Evolutionary conservation across 2,888 invertebrate genomes (phyloP).

Genomic region (Eumacrocentrus americanus): DNA sequence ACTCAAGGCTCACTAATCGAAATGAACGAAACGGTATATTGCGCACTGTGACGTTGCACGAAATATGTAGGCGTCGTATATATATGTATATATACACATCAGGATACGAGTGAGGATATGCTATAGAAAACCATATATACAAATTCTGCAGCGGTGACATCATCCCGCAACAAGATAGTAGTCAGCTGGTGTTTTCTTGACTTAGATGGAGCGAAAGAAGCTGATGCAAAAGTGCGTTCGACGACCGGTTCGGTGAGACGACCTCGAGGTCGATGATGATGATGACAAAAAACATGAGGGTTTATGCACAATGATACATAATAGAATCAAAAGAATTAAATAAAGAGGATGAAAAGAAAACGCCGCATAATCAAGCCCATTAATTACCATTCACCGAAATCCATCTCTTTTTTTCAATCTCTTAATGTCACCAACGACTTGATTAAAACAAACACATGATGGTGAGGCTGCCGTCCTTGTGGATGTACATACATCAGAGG

Average conservation of each 20-base stretch:
- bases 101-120: slow-evolving; percentile 3
- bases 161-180: too few relatives aligned
- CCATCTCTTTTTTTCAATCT: neutral
- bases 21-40: neutral
- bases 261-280: slow-evolving; percentile 36
- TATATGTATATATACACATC: neutral
- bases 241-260: slow-evolving; percentile 35
- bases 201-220: slow-evolving; percentile 61
- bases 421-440: neutral
- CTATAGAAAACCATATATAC: slow-evolving; percentile 22
- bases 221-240: slow-evolving; percentile 44
- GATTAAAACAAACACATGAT: neutral
- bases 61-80: neutral
- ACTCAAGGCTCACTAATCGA: slow-evolving; percentile 5
- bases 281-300: neutral
- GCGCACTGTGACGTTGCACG: neutral
- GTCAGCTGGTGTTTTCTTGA: slow-evolving; percentile 55
- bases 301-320: neutral
- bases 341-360: neutral
- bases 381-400: neutral
- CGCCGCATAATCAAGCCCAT: neutral
- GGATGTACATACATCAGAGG: neutral
- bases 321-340: neutral
- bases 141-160: slow-evolving; percentile 56
- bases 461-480: neutral